Percentiles rank a stretch among this genome's conserved stretches.
These are phyloP conservation scores for Ctenopoma multispine DNA, from an alignment of 2,797 vertebrate species.

Conservation along the genomic window DNA sequence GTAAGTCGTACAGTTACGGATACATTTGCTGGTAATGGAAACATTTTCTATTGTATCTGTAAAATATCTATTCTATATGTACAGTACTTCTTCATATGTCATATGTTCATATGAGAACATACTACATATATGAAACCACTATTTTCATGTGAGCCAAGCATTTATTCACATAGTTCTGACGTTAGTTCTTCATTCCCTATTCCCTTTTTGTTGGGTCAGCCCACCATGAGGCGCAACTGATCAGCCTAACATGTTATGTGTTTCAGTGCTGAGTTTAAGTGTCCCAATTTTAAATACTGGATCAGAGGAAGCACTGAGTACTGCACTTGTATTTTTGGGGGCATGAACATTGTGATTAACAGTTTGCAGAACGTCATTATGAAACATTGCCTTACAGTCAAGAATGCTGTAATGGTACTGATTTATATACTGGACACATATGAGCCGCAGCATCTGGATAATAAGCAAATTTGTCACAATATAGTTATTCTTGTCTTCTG, in stretches of 20 bases:
- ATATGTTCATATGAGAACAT: no score
- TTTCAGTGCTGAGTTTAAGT: constrained; percentile 9
- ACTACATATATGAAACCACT: no score
- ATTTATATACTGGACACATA: not conserved
- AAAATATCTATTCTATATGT: no score
- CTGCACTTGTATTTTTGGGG: constrained; percentile 18
- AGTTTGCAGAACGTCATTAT: not conserved
- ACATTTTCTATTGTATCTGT: no score
- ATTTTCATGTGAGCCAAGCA: no score
- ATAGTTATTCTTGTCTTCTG: constrained; percentile 2
- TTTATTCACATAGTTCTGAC: no score
- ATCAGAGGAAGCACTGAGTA: constrained; percentile 6
- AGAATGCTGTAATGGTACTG: not conserved
- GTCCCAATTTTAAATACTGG: constrained; percentile 30
- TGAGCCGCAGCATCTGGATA: not conserved
- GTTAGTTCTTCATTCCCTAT: no score
- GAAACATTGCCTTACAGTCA: not conserved
- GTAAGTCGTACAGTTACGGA: no score
- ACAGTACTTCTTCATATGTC: no score
- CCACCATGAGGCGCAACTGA: constrained; percentile 15
- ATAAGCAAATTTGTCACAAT: not conserved
- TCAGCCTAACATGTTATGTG: not conserved
- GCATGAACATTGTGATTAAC: constrained; percentile 7
- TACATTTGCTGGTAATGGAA: no score
- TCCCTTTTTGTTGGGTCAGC: not conserved